These are phyloP conservation scores for Syrmaticus mikado DNA, from an alignment of 2,113 vertebrate genomes.

Conservation along the genomic window DNA sequence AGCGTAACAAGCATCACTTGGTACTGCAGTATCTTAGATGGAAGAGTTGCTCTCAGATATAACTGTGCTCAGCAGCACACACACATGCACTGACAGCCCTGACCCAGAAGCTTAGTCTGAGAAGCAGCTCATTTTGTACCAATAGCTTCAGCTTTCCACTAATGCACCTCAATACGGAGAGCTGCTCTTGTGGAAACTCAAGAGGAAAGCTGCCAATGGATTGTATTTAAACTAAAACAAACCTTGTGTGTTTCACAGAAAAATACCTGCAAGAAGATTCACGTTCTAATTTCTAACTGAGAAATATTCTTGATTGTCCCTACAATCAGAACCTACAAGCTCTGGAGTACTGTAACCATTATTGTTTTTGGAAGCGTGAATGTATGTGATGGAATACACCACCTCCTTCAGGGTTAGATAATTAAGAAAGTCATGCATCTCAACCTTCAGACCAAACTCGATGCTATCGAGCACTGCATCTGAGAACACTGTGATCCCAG, in stretches of 20 bases:
- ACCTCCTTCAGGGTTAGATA: not conserved
- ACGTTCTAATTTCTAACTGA: not conserved
- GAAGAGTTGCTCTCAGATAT: not conserved
- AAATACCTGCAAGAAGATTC: not conserved
- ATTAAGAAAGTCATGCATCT: not conserved
- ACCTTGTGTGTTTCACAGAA: not conserved
- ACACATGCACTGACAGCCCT: not conserved
- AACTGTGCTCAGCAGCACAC: not conserved
- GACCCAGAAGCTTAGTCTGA: not conserved
- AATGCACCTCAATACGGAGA: not conserved
- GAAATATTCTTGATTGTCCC: not conserved
- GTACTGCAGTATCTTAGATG: rapidly evolving
- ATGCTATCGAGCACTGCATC: not conserved
- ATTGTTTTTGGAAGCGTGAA: not conserved
- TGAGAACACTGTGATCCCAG: not conserved
- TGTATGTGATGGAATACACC: not conserved
- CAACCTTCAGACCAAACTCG: not conserved
- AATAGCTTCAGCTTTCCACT: not conserved
- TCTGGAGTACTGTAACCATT: not conserved
- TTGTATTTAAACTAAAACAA: not conserved
- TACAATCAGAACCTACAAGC: not conserved
- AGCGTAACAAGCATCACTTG: not conserved
- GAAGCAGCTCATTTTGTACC: not conserved
- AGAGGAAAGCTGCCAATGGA: not conserved
- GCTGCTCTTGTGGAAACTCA: not conserved